Evolutionary conservation across 2,888 invertebrate genomes (phyloP), one percentile per base, ranked within the genome.

Genomic region (Metalampra italica): DNA sequence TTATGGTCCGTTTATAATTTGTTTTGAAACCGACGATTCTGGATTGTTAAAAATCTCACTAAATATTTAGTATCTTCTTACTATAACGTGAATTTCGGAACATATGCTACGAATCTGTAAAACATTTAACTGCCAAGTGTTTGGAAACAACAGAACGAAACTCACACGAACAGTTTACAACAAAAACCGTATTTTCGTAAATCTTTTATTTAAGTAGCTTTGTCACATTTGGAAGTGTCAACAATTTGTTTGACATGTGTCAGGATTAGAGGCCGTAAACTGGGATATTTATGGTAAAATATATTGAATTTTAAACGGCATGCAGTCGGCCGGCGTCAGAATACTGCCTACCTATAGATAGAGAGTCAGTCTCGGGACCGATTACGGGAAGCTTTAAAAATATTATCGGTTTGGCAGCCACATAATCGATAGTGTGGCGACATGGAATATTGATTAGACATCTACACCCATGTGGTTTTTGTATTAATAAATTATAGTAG

Each of bases 181-280:
- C 14, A 39, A 42, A 36, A 42, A 42, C 30, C 13, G 22, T 36
- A 52, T 55, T 54, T 59, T 55, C 46, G 55, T 57, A 56, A 65
- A 60, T 57, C 57, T 59, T 58, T 60, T 65, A 61, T 68, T 69
- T 68, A 67, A 69, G 66, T 64, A 68, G 63, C 56, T 64, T 60
- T 59, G 63, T 62, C 69, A 63, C 64, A 59, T 66, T 66, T 64
- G 45, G 57, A 67, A 62, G 68, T 75, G 75, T 72, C 68, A 73
- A 71, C 70, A 73, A 76, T 70, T 74, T 75, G 75, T 75, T 75
- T 76, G 78, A 76, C 78, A 78, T 73, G 66, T 76, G 76, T 75
- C 71, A 51, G 59, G 68, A 70, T 68, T 70, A 70, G 61, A 64
- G 64, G 53, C 64, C 71, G 63, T 76, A 75, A 78, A 75, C 56